Evolutionary conservation across 92 coral and sea anemone species (phyloP).

Genomic region (Epizoanthus fatuus): DNA sequence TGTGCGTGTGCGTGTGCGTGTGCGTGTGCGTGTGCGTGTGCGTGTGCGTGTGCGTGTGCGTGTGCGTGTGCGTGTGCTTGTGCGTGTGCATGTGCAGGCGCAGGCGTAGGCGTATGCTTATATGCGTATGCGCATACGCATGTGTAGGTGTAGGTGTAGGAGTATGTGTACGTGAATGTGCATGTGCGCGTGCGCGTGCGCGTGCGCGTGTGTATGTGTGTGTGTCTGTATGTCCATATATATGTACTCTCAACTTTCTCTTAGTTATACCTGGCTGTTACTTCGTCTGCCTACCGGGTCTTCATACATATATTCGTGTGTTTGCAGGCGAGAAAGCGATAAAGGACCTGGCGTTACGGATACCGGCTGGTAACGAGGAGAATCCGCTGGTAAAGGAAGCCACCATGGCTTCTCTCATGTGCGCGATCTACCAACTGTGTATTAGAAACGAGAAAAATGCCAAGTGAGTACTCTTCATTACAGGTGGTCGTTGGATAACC

Average conservation of each 20-base stretch:
- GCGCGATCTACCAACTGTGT: constrained; percentile 93
- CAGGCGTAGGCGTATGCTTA: too few relatives aligned
- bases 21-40: too few relatives aligned
- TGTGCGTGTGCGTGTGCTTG: too few relatives aligned
- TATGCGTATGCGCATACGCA: too few relatives aligned
- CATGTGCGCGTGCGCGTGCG: too few relatives aligned
- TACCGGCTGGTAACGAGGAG: constrained; percentile 84
- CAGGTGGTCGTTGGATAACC: not conserved
- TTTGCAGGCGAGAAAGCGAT: constrained; percentile 90
- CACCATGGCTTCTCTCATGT: constrained; percentile 90
- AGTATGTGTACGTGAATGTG: too few relatives aligned
- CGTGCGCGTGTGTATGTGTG: too few relatives aligned
- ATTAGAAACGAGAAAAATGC: constrained; percentile 92
- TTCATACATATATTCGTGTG: not conserved
- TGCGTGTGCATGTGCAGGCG: too few relatives aligned
- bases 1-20: too few relatives aligned
- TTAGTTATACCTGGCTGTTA: not conserved
- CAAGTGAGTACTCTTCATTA: constrained; percentile 59
- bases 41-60: too few relatives aligned
- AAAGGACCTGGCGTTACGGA: constrained; percentile 79
- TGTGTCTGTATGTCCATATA: not conserved
- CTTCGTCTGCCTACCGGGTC: not conserved
- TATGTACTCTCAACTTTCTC: not conserved
- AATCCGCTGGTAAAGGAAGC: constrained; percentile 83
- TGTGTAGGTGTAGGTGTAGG: too few relatives aligned